phyloP scores from a whole-genome alignment of 2,797 vertebrate species.

The Echeneis naucrates region DNA sequence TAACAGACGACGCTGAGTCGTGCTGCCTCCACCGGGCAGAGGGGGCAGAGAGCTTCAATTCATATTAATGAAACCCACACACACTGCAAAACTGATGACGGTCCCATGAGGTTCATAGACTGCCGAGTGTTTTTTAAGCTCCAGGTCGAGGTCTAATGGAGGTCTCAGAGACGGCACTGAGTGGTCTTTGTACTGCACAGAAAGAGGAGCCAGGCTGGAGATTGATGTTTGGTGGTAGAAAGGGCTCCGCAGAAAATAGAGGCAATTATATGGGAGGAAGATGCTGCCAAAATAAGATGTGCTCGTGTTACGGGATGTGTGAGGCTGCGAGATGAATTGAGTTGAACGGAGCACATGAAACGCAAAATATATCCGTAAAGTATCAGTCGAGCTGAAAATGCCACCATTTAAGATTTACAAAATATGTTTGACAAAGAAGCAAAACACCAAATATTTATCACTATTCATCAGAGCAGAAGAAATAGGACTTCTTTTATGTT shows the following conservation, averaged over 20 bases:
- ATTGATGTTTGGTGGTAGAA: slow-evolving; percentile 29
- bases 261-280: slow-evolving; percentile 24
- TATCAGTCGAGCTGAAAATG: not conserved
- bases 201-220: slow-evolving; percentile 27
- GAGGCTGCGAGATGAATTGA: slow-evolving; percentile 14
- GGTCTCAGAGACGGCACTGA: slow-evolving; percentile 40
- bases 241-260: slow-evolving; percentile 29
- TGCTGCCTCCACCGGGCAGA: slow-evolving; percentile 61
- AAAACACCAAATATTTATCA: not conserved
- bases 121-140: slow-evolving; percentile 49
- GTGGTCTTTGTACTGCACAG: slow-evolving; percentile 34
- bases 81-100: slow-evolving; percentile 31
- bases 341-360: not conserved
- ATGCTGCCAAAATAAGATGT: slow-evolving; percentile 23
- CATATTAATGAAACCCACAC: slow-evolving; percentile 73
- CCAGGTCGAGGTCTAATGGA: slow-evolving; percentile 61
- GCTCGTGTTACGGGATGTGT: not conserved
- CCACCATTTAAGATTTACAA: not conserved
- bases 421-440: not conserved
- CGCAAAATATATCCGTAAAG: not conserved
- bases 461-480: not conserved
- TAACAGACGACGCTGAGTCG: slow-evolving; percentile 77
- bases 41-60: slow-evolving; percentile 61
- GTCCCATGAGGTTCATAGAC: slow-evolving; percentile 44
- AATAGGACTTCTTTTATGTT: too few relatives aligned